A percentile compares a stretch with the other conserved stretches of the same genome.
phyloP scores from a whole-genome alignment of 2,797 vertebrate species.

The Poeciliopsis paucimaculata region DNA sequence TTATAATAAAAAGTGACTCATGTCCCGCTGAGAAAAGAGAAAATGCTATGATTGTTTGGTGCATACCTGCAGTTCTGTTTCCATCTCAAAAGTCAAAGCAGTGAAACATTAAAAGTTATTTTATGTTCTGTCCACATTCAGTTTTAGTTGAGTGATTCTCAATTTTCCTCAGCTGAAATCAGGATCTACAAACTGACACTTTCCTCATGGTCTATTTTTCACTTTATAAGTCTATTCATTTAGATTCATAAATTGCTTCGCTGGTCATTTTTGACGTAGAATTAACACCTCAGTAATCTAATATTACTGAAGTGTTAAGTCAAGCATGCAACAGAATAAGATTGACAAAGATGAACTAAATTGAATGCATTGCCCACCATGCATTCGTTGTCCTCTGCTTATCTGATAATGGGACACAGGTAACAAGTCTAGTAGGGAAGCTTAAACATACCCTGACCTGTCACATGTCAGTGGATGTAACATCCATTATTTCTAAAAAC shows the following conservation, averaged over 20 bases:
- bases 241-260: slow-evolving; percentile 11
- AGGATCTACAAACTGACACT: slow-evolving; percentile 10
- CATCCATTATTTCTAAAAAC: background rate
- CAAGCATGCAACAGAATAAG: background rate
- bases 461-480: background rate
- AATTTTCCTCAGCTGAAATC: slow-evolving; percentile 14
- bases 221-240: background rate
- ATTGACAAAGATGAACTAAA: background rate
- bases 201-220: background rate
- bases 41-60: slow-evolving; percentile 6
- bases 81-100: slow-evolving; percentile 15
- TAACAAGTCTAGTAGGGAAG: background rate
- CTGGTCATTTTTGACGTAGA: slow-evolving; percentile 1
- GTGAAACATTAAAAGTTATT: slow-evolving; percentile 2
- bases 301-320: background rate
- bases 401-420: background rate
- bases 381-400: background rate
- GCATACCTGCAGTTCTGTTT: slow-evolving; percentile 9
- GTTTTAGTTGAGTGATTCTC: background rate
- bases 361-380: background rate
- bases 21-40: slow-evolving; percentile 5
- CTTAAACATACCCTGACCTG: background rate
- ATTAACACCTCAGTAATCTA: background rate
- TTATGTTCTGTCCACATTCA: background rate
- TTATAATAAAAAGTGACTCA: slow-evolving; percentile 2